phyloP scores from a whole-genome alignment of 2,797 vertebrate genomes.

The Characodon lateralis region DNA sequence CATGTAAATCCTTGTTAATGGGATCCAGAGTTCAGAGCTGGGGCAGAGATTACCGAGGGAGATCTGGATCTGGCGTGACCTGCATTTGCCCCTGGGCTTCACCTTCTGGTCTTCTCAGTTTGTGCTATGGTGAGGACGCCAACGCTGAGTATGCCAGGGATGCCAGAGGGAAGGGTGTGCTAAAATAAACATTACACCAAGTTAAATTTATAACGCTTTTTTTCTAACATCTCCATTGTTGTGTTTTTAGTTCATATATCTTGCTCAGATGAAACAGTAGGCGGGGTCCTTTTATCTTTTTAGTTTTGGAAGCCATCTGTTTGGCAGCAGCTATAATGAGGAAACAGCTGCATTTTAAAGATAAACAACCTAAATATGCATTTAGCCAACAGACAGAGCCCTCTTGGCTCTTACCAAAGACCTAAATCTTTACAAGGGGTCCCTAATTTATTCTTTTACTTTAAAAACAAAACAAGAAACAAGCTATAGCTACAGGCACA shows the following conservation, averaged over 20 bases:
- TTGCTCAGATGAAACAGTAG: not conserved
- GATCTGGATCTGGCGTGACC: slow-evolving; percentile 78
- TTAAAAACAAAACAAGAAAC: not conserved
- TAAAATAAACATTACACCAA: not conserved
- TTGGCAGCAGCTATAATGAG: slow-evolving; percentile 1
- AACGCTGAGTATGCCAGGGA: not conserved
- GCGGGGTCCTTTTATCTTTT: not conserved
- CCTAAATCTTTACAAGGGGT: not conserved
- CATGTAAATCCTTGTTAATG: slow-evolving; percentile 85
- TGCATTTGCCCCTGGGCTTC: slow-evolving; percentile 68
- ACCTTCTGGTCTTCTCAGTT: slow-evolving; percentile 34
- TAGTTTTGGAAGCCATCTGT: not conserved
- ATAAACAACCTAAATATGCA: slow-evolving; percentile 18
- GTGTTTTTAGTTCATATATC: not conserved
- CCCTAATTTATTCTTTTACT: not conserved
- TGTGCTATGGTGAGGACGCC: not conserved
- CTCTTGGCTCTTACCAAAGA: not conserved
- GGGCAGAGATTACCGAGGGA: slow-evolving; percentile 80
- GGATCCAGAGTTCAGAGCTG: slow-evolving; percentile 82
- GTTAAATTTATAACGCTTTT: not conserved
- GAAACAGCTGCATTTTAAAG: not conserved
- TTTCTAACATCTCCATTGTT: not conserved
- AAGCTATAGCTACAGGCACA: not conserved
- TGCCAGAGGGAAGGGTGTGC: not conserved
- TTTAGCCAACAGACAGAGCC: not conserved